Percentiles rank a stretch among this genome's conserved stretches.
Evolutionary conservation across 2,888 invertebrate genomes (phyloP).

Genomic region (Corythucha ciliata): DNA sequence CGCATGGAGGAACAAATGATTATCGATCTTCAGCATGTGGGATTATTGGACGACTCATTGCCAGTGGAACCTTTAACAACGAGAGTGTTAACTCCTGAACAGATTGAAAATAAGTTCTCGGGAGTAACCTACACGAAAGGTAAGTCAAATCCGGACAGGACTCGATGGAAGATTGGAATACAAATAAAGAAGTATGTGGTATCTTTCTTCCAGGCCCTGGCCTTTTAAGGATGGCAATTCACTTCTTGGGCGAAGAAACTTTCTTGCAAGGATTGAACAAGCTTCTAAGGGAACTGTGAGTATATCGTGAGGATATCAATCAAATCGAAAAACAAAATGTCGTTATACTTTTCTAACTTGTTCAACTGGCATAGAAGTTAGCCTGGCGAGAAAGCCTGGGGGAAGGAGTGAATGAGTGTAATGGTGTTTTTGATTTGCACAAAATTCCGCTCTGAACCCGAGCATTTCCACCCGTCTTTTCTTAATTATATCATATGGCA

Average conservation of each 20-base stretch:
- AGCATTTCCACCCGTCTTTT: no score
- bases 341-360: no score
- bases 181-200: not conserved
- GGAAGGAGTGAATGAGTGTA: no score
- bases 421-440: no score
- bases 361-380: no score
- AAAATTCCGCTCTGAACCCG: no score
- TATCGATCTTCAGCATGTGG: conserved; percentile 16
- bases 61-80: conserved; percentile 25
- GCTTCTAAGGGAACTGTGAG: conserved; percentile 44
- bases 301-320: conserved; percentile 28
- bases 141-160: not conserved
- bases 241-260: conserved; percentile 46
- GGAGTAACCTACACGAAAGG: conserved; percentile 31
- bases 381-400: no score
- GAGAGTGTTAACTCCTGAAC: conserved; percentile 20
- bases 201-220: conserved; percentile 45
- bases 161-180: not conserved
- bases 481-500: no score
- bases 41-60: conserved; percentile 22
- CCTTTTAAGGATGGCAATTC: conserved; percentile 49
- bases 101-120: conserved; percentile 26
- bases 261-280: conserved; percentile 49
- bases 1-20: conserved; percentile 28
- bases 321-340: no score